Percentiles rank a stretch among this genome's conserved stretches.
Conservation (phyloP, 2,888 invertebrate genomes). For the Megalurothrips usitatus region DNA sequence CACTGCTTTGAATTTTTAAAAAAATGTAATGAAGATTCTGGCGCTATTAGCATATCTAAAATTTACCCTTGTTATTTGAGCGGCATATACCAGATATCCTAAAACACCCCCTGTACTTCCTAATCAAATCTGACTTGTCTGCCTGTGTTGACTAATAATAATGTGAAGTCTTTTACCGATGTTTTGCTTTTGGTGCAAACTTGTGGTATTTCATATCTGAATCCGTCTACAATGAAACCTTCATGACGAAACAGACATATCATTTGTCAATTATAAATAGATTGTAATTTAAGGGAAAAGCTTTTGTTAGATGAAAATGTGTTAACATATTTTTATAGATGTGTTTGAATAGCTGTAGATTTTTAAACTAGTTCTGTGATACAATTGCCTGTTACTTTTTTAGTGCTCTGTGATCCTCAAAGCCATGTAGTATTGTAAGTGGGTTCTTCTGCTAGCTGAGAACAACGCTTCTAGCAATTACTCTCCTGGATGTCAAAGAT, state of each 20-base stretch:
- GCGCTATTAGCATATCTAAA: too few relatives aligned
- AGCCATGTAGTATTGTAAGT: not conserved
- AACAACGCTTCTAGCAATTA: too few relatives aligned
- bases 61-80: too few relatives aligned
- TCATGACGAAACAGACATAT: not conserved
- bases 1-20: not conserved
- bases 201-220: not conserved
- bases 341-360: not conserved
- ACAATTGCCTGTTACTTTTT: not conserved
- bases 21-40: too few relatives aligned
- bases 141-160: too few relatives aligned
- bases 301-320: not conserved
- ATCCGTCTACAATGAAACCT: not conserved
- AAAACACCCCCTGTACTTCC: too few relatives aligned
- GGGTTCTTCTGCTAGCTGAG: too few relatives aligned
- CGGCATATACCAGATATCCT: too few relatives aligned
- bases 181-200: not conserved
- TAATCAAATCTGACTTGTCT: too few relatives aligned
- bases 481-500: too few relatives aligned
- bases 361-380: constrained; percentile 3
- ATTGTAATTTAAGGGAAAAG: not conserved
- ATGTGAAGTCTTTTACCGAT: not conserved
- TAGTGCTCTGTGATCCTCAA: constrained; percentile 10
- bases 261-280: not conserved
- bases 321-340: constrained; percentile 21